Percentiles rank a stretch among this genome's conserved stretches.
Evolutionary conservation across 2,797 vertebrate genomes (phyloP).

Genomic region (Setipinna tenuifilis): DNA sequence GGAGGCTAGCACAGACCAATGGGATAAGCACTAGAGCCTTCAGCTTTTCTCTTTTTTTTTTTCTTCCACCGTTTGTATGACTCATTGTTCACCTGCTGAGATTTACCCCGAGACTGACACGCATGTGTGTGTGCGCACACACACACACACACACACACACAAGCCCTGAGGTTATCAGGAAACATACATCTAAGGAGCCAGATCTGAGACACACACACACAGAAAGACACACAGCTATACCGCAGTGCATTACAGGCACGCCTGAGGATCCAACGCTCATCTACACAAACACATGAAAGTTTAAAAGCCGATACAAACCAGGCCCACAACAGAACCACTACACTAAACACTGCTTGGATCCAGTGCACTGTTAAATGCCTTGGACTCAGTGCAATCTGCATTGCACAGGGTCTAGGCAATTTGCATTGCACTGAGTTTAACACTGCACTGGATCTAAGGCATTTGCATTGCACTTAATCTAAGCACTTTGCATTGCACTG

Average conservation of each 20-base stretch:
- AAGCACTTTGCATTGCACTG: too few relatives aligned
- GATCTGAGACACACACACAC: neutral
- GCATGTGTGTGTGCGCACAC: neutral
- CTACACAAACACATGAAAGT: neutral
- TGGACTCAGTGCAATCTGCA: too few relatives aligned
- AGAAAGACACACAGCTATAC: neutral
- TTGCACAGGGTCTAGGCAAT: too few relatives aligned
- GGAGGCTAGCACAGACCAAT: neutral
- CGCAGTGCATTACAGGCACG: neutral
- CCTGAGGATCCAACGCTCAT: neutral
- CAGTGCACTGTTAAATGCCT: too few relatives aligned
- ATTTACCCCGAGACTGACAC: neutral
- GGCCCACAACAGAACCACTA: neutral
- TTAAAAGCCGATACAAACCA: neutral
- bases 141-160: neutral
- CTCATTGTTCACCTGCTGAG: constrained; percentile 6
- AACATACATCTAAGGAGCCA: neutral
- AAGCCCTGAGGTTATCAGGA: neutral
- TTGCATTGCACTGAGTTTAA: too few relatives aligned
- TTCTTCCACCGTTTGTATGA: neutral
- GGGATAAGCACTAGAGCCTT: neutral
- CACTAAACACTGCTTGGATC: too few relatives aligned
- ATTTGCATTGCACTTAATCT: neutral
- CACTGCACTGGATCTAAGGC: neutral
- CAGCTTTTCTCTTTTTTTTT: neutral